Evolutionary conservation across 92 coral and sea anemone genomes (phyloP).

Genomic region (Umimayanthus chanpuru): DNA sequence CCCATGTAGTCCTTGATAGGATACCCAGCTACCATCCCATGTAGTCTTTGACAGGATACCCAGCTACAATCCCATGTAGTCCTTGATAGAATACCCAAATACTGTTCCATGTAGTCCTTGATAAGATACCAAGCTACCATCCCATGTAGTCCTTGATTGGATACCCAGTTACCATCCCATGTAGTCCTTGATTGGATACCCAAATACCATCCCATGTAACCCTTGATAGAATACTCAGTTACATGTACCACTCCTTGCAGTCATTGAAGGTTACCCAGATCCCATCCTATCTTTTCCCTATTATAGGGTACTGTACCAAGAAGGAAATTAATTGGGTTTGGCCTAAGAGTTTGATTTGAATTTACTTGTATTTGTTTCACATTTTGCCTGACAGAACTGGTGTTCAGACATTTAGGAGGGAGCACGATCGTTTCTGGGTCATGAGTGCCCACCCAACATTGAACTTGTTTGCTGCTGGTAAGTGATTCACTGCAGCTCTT

Average conservation of each 20-base stretch:
- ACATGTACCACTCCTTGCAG: background rate
- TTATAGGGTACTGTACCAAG: background rate
- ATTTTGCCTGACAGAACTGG: conserved; percentile 74
- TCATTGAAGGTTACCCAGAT: background rate
- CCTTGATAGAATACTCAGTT: too few species aligned
- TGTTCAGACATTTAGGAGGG: conserved; percentile 97
- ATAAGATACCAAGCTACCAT: background rate
- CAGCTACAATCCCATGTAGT: background rate
- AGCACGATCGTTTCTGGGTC: conserved; percentile 98
- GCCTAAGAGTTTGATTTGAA: background rate
- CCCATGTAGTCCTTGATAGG: background rate
- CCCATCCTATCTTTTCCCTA: background rate
- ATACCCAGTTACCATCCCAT: background rate
- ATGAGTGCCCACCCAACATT: conserved; percentile 96
- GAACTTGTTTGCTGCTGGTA: conserved; percentile 98
- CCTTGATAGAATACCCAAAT: too few species aligned
- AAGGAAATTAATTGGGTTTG: too few species aligned
- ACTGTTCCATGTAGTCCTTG: background rate
- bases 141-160: background rate
- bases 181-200: background rate
- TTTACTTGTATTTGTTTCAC: background rate
- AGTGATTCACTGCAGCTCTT: background rate
- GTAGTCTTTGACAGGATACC: background rate
- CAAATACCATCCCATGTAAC: background rate
- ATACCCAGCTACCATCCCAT: background rate